phyloP scores from a whole-genome alignment of 2,888 invertebrate species.

The Brachypalpus laphriformis region DNA sequence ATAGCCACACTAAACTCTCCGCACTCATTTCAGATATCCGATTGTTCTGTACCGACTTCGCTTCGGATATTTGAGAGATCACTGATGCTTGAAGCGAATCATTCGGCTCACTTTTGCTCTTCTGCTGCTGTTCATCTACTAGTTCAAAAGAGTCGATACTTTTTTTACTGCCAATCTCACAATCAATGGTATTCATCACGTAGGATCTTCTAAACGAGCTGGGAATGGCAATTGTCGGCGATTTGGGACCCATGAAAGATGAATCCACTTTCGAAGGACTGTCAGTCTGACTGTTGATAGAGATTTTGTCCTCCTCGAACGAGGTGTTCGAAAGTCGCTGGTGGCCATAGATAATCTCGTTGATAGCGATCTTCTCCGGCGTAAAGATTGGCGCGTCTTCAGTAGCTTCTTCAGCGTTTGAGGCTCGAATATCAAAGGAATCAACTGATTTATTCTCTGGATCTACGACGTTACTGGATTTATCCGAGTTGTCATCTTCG shows the following conservation, averaged over 20 bases:
- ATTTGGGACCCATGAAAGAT: constrained; percentile 81
- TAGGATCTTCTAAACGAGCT: constrained; percentile 81
- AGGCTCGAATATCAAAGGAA: constrained; percentile 83
- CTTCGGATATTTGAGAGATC: constrained; percentile 80
- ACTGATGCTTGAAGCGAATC: constrained; percentile 81
- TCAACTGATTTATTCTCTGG: constrained; percentile 82
- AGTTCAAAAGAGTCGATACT: constrained; percentile 83
- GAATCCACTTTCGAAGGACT: constrained; percentile 74
- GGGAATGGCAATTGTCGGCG: constrained; percentile 91
- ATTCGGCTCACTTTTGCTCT: constrained; percentile 73
- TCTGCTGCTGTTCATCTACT: constrained; percentile 41
- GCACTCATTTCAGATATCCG: constrained; percentile 94
- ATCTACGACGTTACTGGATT: constrained; percentile 77
- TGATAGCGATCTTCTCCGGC: constrained; percentile 83
- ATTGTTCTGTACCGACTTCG: constrained; percentile 81
- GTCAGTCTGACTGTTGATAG: constrained; percentile 78
- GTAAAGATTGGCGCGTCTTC: constrained; percentile 83
- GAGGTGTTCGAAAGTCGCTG: constrained; percentile 79
- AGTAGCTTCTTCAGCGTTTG: constrained; percentile 84
- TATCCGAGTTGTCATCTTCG: constrained; percentile 83
- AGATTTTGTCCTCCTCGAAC: constrained; percentile 80
- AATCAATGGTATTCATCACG: constrained; percentile 85
- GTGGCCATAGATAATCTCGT: constrained; percentile 83
- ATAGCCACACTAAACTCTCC: constrained; percentile 95
- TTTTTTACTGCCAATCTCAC: constrained; percentile 86